A percentile compares a stretch with the other conserved stretches of the same genome.
Conservation (phyloP, 92 coral and sea anemone species). For the Virgularia gustaviana region DNA sequence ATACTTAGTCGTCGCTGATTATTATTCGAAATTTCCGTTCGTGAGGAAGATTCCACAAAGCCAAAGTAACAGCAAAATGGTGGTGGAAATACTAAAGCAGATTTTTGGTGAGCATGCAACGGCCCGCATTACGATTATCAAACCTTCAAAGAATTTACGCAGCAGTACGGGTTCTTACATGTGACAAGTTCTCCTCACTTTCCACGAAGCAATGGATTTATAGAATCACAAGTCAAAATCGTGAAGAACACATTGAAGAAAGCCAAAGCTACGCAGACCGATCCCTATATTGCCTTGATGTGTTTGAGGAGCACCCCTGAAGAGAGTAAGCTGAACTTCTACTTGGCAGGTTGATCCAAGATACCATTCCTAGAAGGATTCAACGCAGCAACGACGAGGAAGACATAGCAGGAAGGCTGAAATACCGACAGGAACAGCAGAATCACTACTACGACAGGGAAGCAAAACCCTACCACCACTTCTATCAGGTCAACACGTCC, state of each 20-base stretch:
- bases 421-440: conserved; percentile 47
- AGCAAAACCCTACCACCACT: conserved; percentile 44
- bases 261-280: conserved; percentile 34
- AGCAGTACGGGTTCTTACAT: conserved; percentile 54
- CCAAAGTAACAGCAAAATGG: conserved; percentile 52
- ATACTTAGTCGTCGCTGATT: conserved; percentile 47
- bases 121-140: conserved; percentile 56
- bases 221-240: conserved; percentile 52
- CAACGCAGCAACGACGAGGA: conserved; percentile 12
- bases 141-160: conserved; percentile 38
- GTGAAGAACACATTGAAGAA: conserved; percentile 35
- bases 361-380: conserved; percentile 45
- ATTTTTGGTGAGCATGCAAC: conserved; percentile 58
- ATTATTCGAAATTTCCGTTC: conserved; percentile 51
- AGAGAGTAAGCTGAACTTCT: conserved; percentile 51
- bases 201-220: conserved; percentile 51
- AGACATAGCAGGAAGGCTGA: conserved; percentile 27
- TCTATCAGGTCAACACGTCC: conserved; percentile 25
- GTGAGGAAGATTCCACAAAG: conserved; percentile 58
- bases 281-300: conserved; percentile 42
- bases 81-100: conserved; percentile 49
- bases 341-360: conserved; percentile 45
- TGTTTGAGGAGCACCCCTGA: conserved; percentile 33
- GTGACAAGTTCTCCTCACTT: conserved; percentile 59
- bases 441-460: conserved; percentile 51